phyloP scores from a whole-genome alignment of 2,113 vertebrate species.

The Ptilorrhoa leucosticta region DNA sequence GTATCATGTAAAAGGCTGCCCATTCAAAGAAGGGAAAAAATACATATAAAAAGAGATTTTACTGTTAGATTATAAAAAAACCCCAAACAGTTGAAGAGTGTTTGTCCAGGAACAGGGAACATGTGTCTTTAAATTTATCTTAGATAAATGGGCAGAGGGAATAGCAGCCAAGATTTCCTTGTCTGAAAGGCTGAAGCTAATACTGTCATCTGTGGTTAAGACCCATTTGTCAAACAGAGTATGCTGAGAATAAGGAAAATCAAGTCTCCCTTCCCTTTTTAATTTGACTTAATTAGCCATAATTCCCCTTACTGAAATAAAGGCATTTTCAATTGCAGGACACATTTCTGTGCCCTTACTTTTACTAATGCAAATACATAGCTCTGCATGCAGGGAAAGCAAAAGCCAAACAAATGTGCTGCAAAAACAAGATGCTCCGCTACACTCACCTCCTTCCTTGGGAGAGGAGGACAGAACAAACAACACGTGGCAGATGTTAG shows the following conservation, averaged over 20 bases:
- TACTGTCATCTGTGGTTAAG: constrained; percentile 60
- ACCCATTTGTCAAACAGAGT: constrained; percentile 56
- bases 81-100: background rate
- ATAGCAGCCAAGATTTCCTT: constrained; percentile 56
- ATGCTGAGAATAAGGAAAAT: constrained; percentile 56
- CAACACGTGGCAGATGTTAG: constrained; percentile 63
- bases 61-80: background rate
- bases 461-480: constrained; percentile 58
- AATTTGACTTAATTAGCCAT: constrained; percentile 53
- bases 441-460: constrained; percentile 56
- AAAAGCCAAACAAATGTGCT: constrained; percentile 47
- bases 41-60: background rate
- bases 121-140: constrained; percentile 56
- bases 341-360: constrained; percentile 15
- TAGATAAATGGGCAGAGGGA: constrained; percentile 51
- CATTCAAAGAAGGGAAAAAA: background rate
- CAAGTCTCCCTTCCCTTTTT: constrained; percentile 39
- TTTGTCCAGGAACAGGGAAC: background rate
- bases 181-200: constrained; percentile 50
- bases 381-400: background rate
- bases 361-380: background rate
- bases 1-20: background rate
- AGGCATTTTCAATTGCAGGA: constrained; percentile 12
- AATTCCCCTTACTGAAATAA: constrained; percentile 26
- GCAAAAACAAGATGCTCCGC: constrained; percentile 56